These are phyloP conservation scores for Melopsittacus undulatus DNA, from an alignment of 2,797 vertebrate species.

Conservation along the genomic window DNA sequence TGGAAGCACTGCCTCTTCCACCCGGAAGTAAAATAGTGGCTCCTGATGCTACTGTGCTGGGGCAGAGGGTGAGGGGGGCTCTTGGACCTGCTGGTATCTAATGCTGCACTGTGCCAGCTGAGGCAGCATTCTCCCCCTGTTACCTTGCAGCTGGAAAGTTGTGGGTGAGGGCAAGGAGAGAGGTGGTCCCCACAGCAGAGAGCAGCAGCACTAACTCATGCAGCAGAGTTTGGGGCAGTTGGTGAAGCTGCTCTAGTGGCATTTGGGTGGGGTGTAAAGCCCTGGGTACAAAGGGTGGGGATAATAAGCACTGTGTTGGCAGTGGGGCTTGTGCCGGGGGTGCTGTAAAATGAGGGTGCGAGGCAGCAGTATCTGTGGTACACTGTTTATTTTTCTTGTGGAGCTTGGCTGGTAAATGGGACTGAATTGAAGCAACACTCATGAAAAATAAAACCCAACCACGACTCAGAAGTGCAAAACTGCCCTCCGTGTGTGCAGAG, in stretches of 20 bases:
- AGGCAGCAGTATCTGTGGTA: not conserved
- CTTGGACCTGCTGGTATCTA: not conserved
- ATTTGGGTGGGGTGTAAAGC: rapidly evolving
- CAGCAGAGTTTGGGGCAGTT: not conserved
- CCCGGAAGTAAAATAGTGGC: not conserved
- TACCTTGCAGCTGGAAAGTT: not conserved
- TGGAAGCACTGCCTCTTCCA: not conserved
- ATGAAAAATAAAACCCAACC: conserved; percentile 51
- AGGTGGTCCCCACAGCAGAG: not conserved
- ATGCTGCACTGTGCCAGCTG: not conserved
- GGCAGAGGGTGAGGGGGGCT: not conserved
- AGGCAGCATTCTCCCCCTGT: not conserved
- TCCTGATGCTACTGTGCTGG: not conserved
- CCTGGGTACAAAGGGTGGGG: not conserved
- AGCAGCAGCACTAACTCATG: not conserved
- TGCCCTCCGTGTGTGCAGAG: conserved; percentile 52
- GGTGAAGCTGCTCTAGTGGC: not conserved
- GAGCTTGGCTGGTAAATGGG: conserved; percentile 31
- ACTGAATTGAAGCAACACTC: conserved; percentile 27
- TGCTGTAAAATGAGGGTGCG: not conserved
- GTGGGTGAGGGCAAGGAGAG: not conserved
- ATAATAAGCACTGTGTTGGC: not conserved
- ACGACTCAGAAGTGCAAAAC: conserved; percentile 57
- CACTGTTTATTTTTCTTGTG: conserved; percentile 9
- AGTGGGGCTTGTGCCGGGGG: not conserved